Base-by-base conservation (phyloP, 2,888 invertebrate genomes). In the Pammene aurita region DNA sequence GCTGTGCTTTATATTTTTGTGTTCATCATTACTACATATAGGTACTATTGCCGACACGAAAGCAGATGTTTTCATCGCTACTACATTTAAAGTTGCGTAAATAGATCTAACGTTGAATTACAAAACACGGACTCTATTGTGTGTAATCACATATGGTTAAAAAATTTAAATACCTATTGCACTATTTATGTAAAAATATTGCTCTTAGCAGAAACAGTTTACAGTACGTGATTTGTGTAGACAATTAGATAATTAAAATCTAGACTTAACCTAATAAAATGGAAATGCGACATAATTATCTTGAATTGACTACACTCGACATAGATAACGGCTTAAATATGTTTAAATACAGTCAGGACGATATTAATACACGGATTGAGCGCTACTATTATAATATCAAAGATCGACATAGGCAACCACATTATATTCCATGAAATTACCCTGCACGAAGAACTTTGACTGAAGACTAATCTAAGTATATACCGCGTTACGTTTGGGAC, bases 381-480 rank as follows among this genome's bases (percentile, higher is more conserved):
- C 79, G 80, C 81, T 82, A 82, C 77, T 75, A 78, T 74, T 73
- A 72, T 61, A 80, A 77, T 77, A 76, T 77, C 79, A 82, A 80
- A 78, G 77, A 81, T 77, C 79, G 78, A 76, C 78, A 78, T 76
- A 72, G 76, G 73, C 74, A 75, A 75, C 74, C 76, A 78, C 75
- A 74, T 74, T 76, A 77, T 78, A 68, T 57, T 79, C 74, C 77
- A 73, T 78, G 77, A 81, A 50, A 78, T 83, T 89, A 90, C 90
- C 90, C 90, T 89, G 90, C 90, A 90, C 90, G 89, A 87, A 89
- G 85, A 87, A 89, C 86, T 88, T 87, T 88, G 84, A 82, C 88
- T 88, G 84, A 82, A 86, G 83, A 80, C 84, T 85, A 86, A 84
- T 80, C 83, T 81, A n/a, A n/a, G n/a, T n/a, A 81, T 78, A 42